Percentiles rank a stretch among this genome's conserved stretches.
These are phyloP conservation scores for silkworm (Bombyx mori) DNA, from an alignment of 1,140 invertebrate species.

Conservation along the genomic window ASM3026992v2 NC_085133.1:2906001-2906500, in stretches of 20 bases:
- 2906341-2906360: constrained; percentile 30
- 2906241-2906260: constrained; percentile 64
- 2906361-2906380: constrained; percentile 8
- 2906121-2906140: background rate
- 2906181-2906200: constrained; percentile 1
- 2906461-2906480: too few relatives aligned
- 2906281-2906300: constrained; percentile 51
- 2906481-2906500: too few relatives aligned
- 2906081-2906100: too few relatives aligned
- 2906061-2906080: too few relatives aligned
- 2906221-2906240: constrained; percentile 30
- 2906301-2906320: constrained; percentile 60
- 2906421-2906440: too few relatives aligned
- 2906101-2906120: too few relatives aligned
- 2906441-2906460: too few relatives aligned
- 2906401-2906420: too few relatives aligned
- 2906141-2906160: background rate
- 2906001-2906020: too few relatives aligned
- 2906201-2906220: constrained; percentile 13
- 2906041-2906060: too few relatives aligned
- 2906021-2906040: too few relatives aligned
- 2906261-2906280: constrained; percentile 69
- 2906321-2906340: constrained; percentile 65
- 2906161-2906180: constrained; percentile 2
- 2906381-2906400: too few relatives aligned